A percentile compares a stretch with the other conserved stretches of the same genome.
These are phyloP conservation scores for Hypocryptadius cinnamomeus DNA, from an alignment of 2,113 vertebrate genomes.

Conservation along the genomic window DNA sequence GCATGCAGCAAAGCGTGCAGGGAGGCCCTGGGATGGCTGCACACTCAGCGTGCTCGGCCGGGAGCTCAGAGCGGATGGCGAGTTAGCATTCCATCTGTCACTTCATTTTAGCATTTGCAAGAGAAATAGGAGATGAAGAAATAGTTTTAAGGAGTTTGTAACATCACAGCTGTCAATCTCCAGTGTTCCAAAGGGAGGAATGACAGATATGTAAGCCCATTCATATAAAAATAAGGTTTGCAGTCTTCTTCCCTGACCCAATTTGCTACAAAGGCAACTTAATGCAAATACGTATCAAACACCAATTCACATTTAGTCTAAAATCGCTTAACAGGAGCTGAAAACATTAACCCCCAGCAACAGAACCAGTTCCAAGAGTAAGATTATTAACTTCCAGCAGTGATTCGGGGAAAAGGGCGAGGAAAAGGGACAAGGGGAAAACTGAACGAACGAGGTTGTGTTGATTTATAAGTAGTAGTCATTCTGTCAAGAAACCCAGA, in stretches of 20 bases:
- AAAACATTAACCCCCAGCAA: constrained; percentile 70
- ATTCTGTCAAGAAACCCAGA: constrained; percentile 40
- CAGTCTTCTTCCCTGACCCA: constrained; percentile 35
- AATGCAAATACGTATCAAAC: constrained; percentile 35
- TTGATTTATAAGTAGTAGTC: constrained; percentile 39
- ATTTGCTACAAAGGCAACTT: constrained; percentile 48
- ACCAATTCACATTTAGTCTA: constrained; percentile 39
- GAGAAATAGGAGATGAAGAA: constrained; percentile 36
- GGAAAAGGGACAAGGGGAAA: background rate
- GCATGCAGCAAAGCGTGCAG: background rate
- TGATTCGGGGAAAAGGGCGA: constrained; percentile 18
- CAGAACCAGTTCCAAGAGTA: constrained; percentile 62
- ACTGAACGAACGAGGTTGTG: background rate
- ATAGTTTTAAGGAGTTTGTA: constrained; percentile 46
- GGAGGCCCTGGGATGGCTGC: background rate
- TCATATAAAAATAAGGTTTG: constrained; percentile 41
- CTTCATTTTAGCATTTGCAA: constrained; percentile 31
- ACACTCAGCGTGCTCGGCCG: background rate
- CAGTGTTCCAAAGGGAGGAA: constrained; percentile 19
- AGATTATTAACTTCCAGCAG: constrained; percentile 53
- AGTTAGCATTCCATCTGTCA: constrained; percentile 26
- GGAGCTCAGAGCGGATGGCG: background rate
- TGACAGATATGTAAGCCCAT: constrained; percentile 52
- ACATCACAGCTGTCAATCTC: constrained; percentile 59
- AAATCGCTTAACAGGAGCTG: constrained; percentile 31